Evolutionary conservation across 2,797 vertebrate genomes (phyloP), one percentile per base, ranked within the genome.

Genomic region (Nothura maculosa): DNA sequence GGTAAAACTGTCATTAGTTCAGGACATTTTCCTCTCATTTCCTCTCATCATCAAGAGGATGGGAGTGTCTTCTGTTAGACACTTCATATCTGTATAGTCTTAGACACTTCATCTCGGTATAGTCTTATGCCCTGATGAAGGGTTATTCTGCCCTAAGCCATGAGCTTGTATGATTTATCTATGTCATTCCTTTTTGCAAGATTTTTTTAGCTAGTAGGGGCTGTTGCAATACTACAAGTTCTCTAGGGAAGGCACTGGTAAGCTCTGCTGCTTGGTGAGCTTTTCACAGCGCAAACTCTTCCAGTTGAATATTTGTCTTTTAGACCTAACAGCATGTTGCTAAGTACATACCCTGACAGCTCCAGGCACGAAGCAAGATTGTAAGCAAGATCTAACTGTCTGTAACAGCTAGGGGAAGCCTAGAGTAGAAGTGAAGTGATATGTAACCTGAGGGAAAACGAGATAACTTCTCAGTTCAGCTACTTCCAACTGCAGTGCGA

Each of bases 361-460:
- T 89, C n/a, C n/a, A 83, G 63, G 48, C 62, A 89, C 57, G 14
- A 64, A 83, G 6, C 38, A 81, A 77, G 61, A 85, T 90, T 47
- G 74, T 77, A n/a, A 75, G 30, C 40, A 83, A 82, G 88, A 83
- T 67, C 42, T 28, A 87, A 91, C 88, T 91, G 85, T 5, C 42
- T 67, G 34, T 24, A 92, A 68, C 38, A 12, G 45, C 47, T 66
- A 74, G 72, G 70, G 72, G 67, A 91, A 85, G 27, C 52, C 63
- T 83, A 13, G 57, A 62, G 50, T 38, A 61, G 10, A 12, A 32
- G 42, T 64, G 66, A 55, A 67, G 36, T 48, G 73, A 61, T 40
- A 77, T 1, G 1, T n/a, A 81, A 7, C 73, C 61, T 28, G 28
- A 62, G 60, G 80, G 50, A 63, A 68, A 85, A 92, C 40, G 12